Conservation (phyloP, 2,113 vertebrate genomes). For the Chinchilla lanigera region DNA sequence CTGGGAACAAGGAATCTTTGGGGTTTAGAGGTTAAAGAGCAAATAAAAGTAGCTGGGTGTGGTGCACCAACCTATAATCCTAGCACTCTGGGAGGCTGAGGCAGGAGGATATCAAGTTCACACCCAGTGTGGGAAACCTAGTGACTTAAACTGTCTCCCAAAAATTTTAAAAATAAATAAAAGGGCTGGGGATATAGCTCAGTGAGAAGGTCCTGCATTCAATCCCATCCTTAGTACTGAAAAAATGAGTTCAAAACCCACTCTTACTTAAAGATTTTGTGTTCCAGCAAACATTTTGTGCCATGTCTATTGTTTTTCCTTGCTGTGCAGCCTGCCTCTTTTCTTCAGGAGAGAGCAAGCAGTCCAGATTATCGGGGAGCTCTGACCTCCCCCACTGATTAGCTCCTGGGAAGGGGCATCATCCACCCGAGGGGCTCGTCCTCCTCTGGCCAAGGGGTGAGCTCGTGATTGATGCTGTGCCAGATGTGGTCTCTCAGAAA, state of each 20-base stretch:
- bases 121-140: not conserved
- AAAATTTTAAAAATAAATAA: not conserved
- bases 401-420: not conserved
- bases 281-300: not conserved
- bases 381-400: not conserved
- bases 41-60: not conserved
- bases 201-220: not conserved
- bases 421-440: not conserved
- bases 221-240: not conserved
- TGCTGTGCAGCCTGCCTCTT: not conserved
- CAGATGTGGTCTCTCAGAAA: not conserved
- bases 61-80: not conserved
- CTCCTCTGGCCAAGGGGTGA: not conserved
- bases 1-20: not conserved
- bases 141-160: not conserved
- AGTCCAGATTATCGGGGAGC: not conserved
- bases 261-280: not conserved
- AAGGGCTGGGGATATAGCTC: not conserved
- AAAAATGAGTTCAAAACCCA: not conserved
- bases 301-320: not conserved
- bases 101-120: not conserved
- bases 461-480: not conserved
- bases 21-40: not conserved
- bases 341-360: conserved; percentile 1
- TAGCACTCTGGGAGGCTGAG: not conserved